A percentile compares a stretch with the other conserved stretches of the same genome.
phyloP scores from a whole-genome alignment of 2,888 invertebrate species.

The Mimas tiliae region DNA sequence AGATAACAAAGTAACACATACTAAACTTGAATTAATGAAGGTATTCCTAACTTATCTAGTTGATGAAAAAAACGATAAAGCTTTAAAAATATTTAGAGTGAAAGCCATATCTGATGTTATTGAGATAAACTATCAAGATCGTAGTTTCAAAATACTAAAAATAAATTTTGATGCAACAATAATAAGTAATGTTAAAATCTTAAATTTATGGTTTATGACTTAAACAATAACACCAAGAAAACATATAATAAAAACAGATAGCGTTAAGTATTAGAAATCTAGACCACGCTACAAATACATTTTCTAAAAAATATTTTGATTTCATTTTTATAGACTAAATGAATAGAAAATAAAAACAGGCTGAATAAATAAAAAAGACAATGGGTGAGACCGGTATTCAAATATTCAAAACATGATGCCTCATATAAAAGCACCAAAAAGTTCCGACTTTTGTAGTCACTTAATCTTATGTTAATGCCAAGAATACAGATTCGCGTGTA shows the following conservation, averaged over 20 bases:
- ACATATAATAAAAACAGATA: neutral
- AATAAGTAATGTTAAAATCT: too few relatives aligned
- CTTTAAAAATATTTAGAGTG: neutral
- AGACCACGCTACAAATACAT: too few relatives aligned
- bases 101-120: neutral
- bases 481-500: constrained; percentile 26
- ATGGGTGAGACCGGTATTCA: neutral
- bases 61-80: constrained; percentile 5
- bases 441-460: constrained; percentile 9
- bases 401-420: neutral
- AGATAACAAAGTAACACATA: constrained; percentile 47
- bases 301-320: neutral
- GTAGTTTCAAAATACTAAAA: neutral
- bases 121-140: neutral
- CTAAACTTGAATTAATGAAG: constrained; percentile 18
- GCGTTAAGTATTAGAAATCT: too few relatives aligned
- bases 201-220: neutral
- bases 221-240: neutral
- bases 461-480: constrained; percentile 25
- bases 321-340: neutral
- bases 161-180: neutral
- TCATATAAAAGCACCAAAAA: constrained; percentile 1
- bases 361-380: neutral
- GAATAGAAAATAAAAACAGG: neutral
- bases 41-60: constrained; percentile 13